Evolutionary conservation across 1,140 invertebrate genomes (phyloP), one percentile per base, ranked within the genome.

Genomic region (Aphelenchoides avenae): DNA sequence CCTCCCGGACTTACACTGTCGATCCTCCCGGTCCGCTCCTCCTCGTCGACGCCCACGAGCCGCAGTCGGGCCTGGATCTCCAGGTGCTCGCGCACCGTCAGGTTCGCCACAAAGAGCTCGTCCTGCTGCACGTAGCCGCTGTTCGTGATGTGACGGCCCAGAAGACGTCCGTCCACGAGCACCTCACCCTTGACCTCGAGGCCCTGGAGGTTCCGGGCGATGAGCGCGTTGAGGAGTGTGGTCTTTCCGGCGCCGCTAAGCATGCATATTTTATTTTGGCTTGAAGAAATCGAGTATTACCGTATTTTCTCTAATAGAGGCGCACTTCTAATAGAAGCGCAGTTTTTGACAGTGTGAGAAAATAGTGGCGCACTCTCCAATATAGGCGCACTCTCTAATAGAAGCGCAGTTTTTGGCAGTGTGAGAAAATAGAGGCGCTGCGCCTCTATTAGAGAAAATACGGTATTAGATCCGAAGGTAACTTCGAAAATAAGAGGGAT

Each of bases 61-160:
- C 56, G 64, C 27, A 64, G 27, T 5, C 26, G 9, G 80, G 82
- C 83, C 75, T 82, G 80, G 59, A 83, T 81, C 30, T 68, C 73
- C 5, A 84, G 72, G 61, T 83, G 82, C 68, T 84, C 83, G 47
- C 75, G 72, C 15, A 83, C 82, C 2, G 82, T 83, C 15, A 84
- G 68, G 1, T 80, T 81, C 11, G 76, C 77, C 18, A 83, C 76
- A 69, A 84, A 84, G 20, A 84, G 63, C 61, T 84, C 83, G 57
- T 83, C 80, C 64, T 84, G 83, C 55, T 83, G 81, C 9, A 83
- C 82, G 63, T 83, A 84, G 79, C 81, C 72, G 44, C 69, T 73
- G 34, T 75, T 70, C 9, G 77, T 73, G 61, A 83, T 81, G 36
- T 57, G 33, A 22, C 34, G n/a, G 26, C 61, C 37, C 39, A 76